Evolutionary conservation across 1,140 invertebrate species (phyloP), one percentile per base, ranked within the genome.

Genomic region (Diabrotica virgifera): DNA sequence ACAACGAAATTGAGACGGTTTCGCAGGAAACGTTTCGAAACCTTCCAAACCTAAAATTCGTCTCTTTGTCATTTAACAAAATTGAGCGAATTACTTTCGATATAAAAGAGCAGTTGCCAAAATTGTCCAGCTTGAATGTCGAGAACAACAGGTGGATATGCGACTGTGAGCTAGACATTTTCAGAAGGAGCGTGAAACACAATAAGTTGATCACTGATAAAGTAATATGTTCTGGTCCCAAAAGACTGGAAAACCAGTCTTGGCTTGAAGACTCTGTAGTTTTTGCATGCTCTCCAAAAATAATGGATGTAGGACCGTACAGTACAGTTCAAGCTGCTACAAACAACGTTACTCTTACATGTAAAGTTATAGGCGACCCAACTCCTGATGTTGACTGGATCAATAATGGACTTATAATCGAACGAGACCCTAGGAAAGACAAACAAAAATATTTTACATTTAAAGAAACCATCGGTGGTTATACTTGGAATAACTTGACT

Each of bases 81-180:
- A 77, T 96, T 11, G 75, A 79, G 52, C 75, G 76, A 12, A 70
- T 87, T 37, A 54, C 65, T 9, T 65, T 65, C 14, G 68, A 72
- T 56, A 71, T 78, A 11, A 68, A 72, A 14, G 52, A 68, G 24
- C 85, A 83, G 5, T 79, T 83, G 12, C 70, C 91, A 11, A 86
- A 86, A 72, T 77, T 95, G 12, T 84, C 85, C n/a, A 89, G 89
- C 66, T 78, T 96, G 2, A 89, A 88, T 59, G 80, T 96, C 0
- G 84, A 88, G 61, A 86, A 88, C 62, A 96, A 96, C 77, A 89
- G 88, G 0, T 96, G 94, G 94, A 85, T 88, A 52, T 96, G 94
- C 74, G 92, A 95, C 77, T 96, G 94, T 71, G 84, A 88, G 62
- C 78, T 96, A 54, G 87, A 91, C 70, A 83, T 82, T 6, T 92